These are phyloP conservation scores for Tholera decimalis DNA, from an alignment of 2,888 invertebrate genomes.

Conservation along the genomic window DNA sequence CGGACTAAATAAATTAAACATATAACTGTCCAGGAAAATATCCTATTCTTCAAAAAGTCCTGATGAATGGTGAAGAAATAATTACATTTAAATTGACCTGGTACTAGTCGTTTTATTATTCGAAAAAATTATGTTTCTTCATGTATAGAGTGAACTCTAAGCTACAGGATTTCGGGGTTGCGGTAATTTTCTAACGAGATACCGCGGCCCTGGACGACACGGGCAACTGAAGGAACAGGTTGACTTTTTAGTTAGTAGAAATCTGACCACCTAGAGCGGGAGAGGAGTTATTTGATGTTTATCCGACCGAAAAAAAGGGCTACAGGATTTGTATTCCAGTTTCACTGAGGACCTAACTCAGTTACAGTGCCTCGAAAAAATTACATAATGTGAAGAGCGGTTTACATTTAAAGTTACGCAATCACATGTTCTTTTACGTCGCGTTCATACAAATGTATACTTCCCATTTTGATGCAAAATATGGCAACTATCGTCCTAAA, in stretches of 20 bases:
- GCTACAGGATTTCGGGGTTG: too few species aligned
- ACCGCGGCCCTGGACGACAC: too few species aligned
- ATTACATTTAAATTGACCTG: background rate
- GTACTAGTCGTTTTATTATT: background rate
- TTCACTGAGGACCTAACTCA: constrained; percentile 6
- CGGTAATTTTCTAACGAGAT: too few species aligned
- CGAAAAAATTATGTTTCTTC: constrained; percentile 1
- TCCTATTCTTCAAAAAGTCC: too few species aligned
- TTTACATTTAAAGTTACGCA: constrained; percentile 32
- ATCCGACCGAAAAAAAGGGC: too few species aligned
- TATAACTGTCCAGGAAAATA: too few species aligned
- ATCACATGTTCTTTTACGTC: constrained; percentile 20
- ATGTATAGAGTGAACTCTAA: constrained; percentile 16
- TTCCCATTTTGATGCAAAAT: constrained; percentile 59
- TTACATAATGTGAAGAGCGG: constrained; percentile 26
- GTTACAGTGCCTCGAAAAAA: constrained; percentile 19
- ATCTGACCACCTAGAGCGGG: too few species aligned
- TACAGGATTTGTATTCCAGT: constrained; percentile 1
- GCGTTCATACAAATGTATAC: constrained; percentile 18
- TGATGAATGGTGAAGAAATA: background rate
- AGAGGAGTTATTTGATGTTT: too few species aligned
- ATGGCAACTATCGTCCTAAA: constrained; percentile 46
- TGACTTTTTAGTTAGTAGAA: too few species aligned
- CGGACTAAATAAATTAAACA: too few species aligned
- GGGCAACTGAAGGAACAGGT: too few species aligned